These are phyloP conservation scores for Hydrolagus affinis DNA, from an alignment of 2,113 vertebrate genomes.

Conservation along the genomic window DNA sequence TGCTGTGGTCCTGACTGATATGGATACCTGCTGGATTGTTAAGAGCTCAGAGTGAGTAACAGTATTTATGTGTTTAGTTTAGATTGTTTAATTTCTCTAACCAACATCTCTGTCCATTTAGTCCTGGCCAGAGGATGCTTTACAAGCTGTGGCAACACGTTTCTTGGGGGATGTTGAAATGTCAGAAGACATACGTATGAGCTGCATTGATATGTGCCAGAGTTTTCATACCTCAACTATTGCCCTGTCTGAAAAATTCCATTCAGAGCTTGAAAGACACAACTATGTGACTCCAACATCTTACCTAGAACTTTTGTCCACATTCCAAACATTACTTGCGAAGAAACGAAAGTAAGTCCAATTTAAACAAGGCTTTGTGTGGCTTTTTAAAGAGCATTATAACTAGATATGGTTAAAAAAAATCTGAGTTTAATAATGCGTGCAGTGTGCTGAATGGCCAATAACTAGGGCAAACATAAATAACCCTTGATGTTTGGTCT, in stretches of 20 bases:
- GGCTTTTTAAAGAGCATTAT: not conserved
- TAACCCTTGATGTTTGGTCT: too few species aligned
- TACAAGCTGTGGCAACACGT: slow-evolving; percentile 76
- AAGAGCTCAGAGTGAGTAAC: not conserved
- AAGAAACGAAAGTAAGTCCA: slow-evolving; percentile 66
- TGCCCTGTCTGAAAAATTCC: slow-evolving; percentile 61
- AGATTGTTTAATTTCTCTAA: not conserved
- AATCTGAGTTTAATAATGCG: too few species aligned
- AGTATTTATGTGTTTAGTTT: not conserved
- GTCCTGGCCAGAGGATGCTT: slow-evolving; percentile 81
- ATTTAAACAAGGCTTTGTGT: not conserved
- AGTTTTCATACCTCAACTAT: slow-evolving; percentile 78
- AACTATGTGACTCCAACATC: slow-evolving; percentile 90
- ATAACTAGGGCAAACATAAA: too few species aligned
- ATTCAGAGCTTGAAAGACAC: slow-evolving; percentile 65
- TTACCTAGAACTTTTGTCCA: slow-evolving; percentile 83
- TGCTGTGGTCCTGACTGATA: too few species aligned
- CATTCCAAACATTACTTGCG: slow-evolving; percentile 72
- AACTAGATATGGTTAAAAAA: too few species aligned
- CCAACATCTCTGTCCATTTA: slow-evolving; percentile 39
- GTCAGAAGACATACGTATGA: slow-evolving; percentile 60
- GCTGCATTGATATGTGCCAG: slow-evolving; percentile 83
- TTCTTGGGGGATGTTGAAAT: slow-evolving; percentile 80
- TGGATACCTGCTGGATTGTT: not conserved
- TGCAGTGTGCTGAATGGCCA: too few species aligned